These are phyloP conservation scores for Papilio polytes DNA, from an alignment of 1,140 invertebrate species.

Conservation along the genomic window DNA sequence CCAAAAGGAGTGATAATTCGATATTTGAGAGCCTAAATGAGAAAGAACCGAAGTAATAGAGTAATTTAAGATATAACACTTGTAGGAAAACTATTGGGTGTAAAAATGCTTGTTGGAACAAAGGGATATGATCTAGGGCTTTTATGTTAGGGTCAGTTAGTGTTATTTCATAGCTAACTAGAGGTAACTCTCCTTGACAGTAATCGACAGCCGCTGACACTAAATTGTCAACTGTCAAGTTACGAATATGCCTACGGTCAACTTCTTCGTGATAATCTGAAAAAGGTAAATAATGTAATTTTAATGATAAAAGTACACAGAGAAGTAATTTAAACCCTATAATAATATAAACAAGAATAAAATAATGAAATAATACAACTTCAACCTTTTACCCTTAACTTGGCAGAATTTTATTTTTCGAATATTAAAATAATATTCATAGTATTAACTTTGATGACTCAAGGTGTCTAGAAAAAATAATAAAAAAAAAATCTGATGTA, in stretches of 20 bases:
- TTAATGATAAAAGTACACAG: no score
- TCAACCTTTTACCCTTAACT: no score
- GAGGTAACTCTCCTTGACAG: constrained; percentile 89
- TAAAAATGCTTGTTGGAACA: constrained; percentile 88
- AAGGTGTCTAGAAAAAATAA: no score
- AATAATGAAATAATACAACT: no score
- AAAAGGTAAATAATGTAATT: constrained; percentile 46
- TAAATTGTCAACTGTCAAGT: constrained; percentile 91
- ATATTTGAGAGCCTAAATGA: constrained; percentile 85
- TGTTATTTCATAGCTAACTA: constrained; percentile 89
- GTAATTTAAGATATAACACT: constrained; percentile 87
- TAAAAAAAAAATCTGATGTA: no score
- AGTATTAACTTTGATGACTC: no score
- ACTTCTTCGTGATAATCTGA: constrained; percentile 76
- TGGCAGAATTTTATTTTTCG: no score
- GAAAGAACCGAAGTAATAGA: constrained; percentile 85
- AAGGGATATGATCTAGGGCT: constrained; percentile 87
- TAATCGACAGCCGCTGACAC: constrained; percentile 93
- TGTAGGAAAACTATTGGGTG: constrained; percentile 89
- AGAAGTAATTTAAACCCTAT: no score
- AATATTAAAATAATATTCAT: no score
- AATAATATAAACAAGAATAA: no score
- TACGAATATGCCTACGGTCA: constrained; percentile 85
- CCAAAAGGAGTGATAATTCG: constrained; percentile 87
- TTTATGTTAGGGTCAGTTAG: constrained; percentile 87